Conservation (phyloP, 2,888 invertebrate species). For the Tachina fera region DNA sequence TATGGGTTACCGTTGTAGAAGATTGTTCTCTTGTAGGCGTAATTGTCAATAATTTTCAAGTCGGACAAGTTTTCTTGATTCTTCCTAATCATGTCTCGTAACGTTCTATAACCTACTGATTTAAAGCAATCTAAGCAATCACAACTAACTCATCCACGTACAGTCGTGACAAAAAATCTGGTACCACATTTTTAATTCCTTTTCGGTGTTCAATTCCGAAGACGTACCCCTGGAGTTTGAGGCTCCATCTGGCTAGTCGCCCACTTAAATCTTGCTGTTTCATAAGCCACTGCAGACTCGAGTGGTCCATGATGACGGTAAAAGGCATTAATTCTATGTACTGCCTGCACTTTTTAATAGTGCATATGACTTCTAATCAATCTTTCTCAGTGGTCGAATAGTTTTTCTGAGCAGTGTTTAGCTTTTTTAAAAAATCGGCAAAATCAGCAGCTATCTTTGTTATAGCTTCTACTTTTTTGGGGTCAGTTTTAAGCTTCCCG, state of each 20-base stretch:
- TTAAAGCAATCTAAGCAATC: background rate
- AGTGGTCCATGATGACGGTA: no score
- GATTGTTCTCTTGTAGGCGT: background rate
- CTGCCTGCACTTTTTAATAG: no score
- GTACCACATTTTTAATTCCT: background rate
- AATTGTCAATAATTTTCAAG: background rate
- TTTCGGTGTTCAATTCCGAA: background rate
- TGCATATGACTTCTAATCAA: no score
- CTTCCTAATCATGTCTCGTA: constrained; percentile 9
- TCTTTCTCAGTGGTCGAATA: no score
- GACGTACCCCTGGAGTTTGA: no score
- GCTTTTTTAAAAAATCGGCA: constrained; percentile 14
- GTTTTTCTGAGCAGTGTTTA: no score
- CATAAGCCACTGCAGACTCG: no score
- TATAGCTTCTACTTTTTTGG: constrained; percentile 1
- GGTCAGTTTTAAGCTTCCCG: constrained; percentile 16
- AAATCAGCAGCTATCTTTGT: background rate
- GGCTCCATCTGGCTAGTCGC: no score
- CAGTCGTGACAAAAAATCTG: constrained; percentile 17
- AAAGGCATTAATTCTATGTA: no score
- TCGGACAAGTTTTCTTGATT: background rate
- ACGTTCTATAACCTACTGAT: background rate
- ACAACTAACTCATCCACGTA: constrained; percentile 2
- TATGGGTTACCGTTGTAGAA: background rate
- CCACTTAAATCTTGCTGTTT: no score